Evolutionary conservation across 1,140 invertebrate genomes (phyloP), one percentile per base, ranked within the genome.

Genomic region (Zaprionus inermis): DNA sequence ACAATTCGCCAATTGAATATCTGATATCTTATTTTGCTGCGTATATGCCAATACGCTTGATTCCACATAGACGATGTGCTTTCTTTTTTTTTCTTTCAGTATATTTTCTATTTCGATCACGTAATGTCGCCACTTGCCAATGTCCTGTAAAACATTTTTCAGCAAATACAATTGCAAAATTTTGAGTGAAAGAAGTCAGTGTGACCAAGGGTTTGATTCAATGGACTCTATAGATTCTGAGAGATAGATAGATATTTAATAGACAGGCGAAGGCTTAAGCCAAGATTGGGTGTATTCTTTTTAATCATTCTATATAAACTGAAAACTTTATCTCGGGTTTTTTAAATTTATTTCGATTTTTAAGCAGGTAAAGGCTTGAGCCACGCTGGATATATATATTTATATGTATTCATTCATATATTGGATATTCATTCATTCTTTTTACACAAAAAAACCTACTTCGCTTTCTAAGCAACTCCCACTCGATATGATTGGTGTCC

Each of bases 141-240:
- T 52, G 30, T 16, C 12, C 68, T 73, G 72, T 81, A 80, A 76
- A 81, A 72, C 78, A 76, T 81, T 80, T 80, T 68, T 65, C 38
- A 44, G 38, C 51, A 56, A 76, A 59, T 16, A 79, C 52, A 79
- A 80, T 72, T 76, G 76, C 73, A 76, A 72, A 16, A 69, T 58
- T 77, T 77, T 59, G n/a, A 32, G 16, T 1, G n/a, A 16, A 64
- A 64, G 10, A 20, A 32, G 30, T 32, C 6, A 20, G 18, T 49
- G 7, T 18, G 44, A 22, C 44, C 44, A 18, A 18, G 22, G 11
- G 44, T 49, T 18, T 49, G 18, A 49, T 22, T 49, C 10, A 49
- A 12, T 12, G 1, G 44, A 22, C n/a, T 16, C 0, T 46, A 20
- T 46, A 46, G n/a, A 46, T 2, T 1, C 9, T 1, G 11, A 22